Conservation (phyloP, 2,113 vertebrate species). For the Myotis brandtii region DNA sequence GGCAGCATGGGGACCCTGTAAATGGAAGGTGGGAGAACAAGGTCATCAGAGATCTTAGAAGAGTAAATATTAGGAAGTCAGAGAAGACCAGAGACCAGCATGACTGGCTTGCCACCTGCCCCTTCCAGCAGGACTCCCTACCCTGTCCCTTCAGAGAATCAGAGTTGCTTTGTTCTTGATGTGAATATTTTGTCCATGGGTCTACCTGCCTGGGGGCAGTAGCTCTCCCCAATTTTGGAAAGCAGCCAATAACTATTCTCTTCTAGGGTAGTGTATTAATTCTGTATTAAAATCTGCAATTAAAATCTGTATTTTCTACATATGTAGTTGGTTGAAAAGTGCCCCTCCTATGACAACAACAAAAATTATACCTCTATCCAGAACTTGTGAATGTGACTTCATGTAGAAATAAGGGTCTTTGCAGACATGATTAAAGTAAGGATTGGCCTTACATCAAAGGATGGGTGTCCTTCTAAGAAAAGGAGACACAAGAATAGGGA, state of each 20-base stretch:
- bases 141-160: not conserved
- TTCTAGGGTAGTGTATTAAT: accelerated
- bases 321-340: not conserved
- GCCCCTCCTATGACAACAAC: accelerated
- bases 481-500: not conserved
- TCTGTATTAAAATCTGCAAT: too few relatives aligned
- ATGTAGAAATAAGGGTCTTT: not conserved
- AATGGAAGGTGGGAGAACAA: not conserved
- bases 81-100: not conserved
- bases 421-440: not conserved
- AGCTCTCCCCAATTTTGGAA: too few relatives aligned
- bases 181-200: not conserved
- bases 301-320: not conserved
- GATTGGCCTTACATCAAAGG: not conserved
- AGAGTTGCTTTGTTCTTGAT: not conserved
- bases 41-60: not conserved
- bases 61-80: not conserved
- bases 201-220: not conserved
- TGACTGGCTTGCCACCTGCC: not conserved
- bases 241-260: accelerated
- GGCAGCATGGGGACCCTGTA: not conserved
- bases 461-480: not conserved
- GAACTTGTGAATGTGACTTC: not conserved
- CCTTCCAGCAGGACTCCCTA: accelerated
- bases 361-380: accelerated